A percentile compares a stretch with the other conserved stretches of the same genome.
These are phyloP conservation scores for Thymelicus sylvestris DNA, from an alignment of 2,888 invertebrate genomes.

Conservation along the genomic window DNA sequence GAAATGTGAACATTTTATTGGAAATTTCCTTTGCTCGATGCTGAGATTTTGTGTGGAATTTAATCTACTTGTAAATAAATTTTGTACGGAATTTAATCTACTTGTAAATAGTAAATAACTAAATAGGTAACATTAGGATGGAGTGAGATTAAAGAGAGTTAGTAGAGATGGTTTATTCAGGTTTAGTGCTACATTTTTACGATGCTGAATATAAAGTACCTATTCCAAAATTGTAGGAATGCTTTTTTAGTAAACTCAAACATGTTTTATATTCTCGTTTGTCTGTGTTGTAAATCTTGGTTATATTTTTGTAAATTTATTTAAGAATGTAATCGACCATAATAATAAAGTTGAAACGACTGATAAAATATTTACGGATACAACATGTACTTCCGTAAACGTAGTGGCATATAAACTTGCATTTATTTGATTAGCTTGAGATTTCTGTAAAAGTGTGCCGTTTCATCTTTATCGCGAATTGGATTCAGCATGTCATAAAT, in stretches of 20 bases:
- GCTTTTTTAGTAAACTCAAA: too few relatives aligned
- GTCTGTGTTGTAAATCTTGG: too few relatives aligned
- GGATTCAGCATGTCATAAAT: conserved; percentile 30
- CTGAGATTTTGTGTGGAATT: conserved; percentile 38
- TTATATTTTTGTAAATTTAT: too few relatives aligned
- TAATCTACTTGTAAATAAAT: conserved; percentile 29
- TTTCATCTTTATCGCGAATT: conserved; percentile 4
- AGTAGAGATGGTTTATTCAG: background rate
- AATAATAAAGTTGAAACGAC: too few relatives aligned
- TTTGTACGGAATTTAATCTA: conserved; percentile 38
- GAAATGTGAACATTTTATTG: conserved; percentile 52
- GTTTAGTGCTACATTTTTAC: too few relatives aligned
- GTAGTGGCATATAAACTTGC: background rate
- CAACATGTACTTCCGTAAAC: too few relatives aligned
- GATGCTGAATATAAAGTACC: too few relatives aligned
- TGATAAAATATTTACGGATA: too few relatives aligned
- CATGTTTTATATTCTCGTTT: background rate
- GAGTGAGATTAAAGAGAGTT: background rate
- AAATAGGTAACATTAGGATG: background rate
- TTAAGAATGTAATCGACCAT: too few relatives aligned
- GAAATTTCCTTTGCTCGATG: conserved; percentile 41
- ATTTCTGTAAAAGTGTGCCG: background rate
- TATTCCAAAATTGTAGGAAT: too few relatives aligned
- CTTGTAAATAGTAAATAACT: conserved; percentile 15
- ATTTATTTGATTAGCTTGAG: background rate